Evolutionary conservation across 2,113 vertebrate genomes (phyloP), one percentile per base, ranked within the genome.

Genomic region (Argyrosomus japonicus): DNA sequence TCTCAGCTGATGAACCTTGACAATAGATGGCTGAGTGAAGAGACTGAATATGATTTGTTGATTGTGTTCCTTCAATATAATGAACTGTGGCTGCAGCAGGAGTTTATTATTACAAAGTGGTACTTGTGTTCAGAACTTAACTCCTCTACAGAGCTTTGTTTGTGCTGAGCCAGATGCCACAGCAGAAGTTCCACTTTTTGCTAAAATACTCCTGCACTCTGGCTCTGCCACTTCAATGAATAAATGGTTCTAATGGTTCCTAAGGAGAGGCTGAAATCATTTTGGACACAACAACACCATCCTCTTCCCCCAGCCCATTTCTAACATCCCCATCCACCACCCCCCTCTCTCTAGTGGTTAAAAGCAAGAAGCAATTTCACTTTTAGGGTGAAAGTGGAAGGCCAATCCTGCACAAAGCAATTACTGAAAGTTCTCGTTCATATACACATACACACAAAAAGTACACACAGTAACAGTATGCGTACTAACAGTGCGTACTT

Each of bases 341-440:
- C 45, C 57, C 63, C 67, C 45, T n/a, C 75, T 90, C 56, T 86
- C 67, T 45, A 64, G 78, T 87, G 84, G 82, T 74, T 83, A 77
- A 91, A 88, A 86, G 79, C 81, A 86, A 86, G 74, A 89, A 87
- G 85, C 79, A 87, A 84, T 90, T 88, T 81, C 80, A 91, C 60
- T 60, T 86, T 89, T 82, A 81, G 76, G 87, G 65, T 80, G 73
- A 83, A 81, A 89, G 83, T 87, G 77, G 81, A 87, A 85, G 84
- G 65, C 79, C 87, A 87, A 81, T 82, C 43, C 74, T 21, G 18
- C 58, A 77, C 83, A 92, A 91, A 87, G 87, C 85, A 91, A 88
- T 91, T 88, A 89, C 65, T 78, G 67, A 25, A 77, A 77, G 58
- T 78, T 79, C 77, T 85, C 50, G 47, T 45, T 57, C 75, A 63